Percentiles rank a stretch among this genome's conserved stretches.
Evolutionary conservation across 2,113 vertebrate genomes (phyloP).

Genomic region (Puffinus mauretanicus): DNA sequence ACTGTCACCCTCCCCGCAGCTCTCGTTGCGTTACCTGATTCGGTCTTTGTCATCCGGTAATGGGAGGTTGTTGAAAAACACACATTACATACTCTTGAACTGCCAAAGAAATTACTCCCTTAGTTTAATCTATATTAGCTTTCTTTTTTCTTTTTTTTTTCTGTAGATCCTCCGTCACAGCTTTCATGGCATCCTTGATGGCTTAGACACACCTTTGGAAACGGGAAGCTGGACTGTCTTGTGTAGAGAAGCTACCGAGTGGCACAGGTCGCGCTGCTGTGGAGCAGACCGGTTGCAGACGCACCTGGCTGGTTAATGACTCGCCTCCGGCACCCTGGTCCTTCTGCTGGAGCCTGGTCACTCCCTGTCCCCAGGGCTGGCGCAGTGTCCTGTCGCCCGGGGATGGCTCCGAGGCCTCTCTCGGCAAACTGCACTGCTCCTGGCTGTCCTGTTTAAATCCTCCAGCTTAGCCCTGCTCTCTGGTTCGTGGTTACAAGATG

Average conservation of each 20-base stretch:
- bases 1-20: background rate
- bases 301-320: background rate
- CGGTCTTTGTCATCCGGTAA: background rate
- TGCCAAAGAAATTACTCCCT: background rate
- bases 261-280: background rate
- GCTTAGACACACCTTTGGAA: background rate
- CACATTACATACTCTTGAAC: background rate
- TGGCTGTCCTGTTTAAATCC: background rate
- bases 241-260: background rate
- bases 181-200: background rate
- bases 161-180: background rate
- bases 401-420: background rate
- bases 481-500: background rate
- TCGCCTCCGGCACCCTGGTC: background rate
- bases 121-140: background rate
- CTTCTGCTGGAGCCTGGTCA: background rate
- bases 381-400: rapidly evolving
- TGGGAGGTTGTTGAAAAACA: background rate
- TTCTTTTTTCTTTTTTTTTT: background rate
- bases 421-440: background rate
- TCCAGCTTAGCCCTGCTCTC: background rate
- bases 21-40: background rate
- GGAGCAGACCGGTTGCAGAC: background rate
- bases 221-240: too few relatives aligned
- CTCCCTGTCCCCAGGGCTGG: background rate